Percentiles rank a stretch among this genome's conserved stretches.
Conservation (phyloP, 2,888 invertebrate genomes). For the Chrysolina americana region DNA sequence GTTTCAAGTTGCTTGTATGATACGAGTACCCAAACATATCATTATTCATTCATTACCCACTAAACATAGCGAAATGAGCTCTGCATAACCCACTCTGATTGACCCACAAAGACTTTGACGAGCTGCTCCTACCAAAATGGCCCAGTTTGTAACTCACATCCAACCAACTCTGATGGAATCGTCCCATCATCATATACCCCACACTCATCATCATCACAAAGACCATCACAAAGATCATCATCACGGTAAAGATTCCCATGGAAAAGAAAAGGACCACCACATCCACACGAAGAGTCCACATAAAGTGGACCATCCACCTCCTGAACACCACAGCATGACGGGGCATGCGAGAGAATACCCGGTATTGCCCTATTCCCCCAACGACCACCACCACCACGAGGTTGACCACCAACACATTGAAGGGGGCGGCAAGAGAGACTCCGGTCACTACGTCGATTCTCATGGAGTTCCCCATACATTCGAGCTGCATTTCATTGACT, state of each 20-base stretch:
- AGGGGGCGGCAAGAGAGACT: constrained; percentile 55
- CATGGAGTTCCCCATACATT: constrained; percentile 66
- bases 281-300: constrained; percentile 40
- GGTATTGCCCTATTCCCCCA: constrained; percentile 59
- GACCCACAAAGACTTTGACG: constrained; percentile 24
- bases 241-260: constrained; percentile 57
- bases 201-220: constrained; percentile 70
- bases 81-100: constrained; percentile 6
- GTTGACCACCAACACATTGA: constrained; percentile 22
- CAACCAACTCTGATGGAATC: constrained; percentile 75
- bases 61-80: constrained; percentile 15
- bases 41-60: not conserved
- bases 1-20: not conserved
- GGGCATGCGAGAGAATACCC: constrained; percentile 62
- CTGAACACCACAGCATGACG: constrained; percentile 26
- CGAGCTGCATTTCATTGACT: constrained; percentile 67
- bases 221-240: constrained; percentile 67
- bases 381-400: constrained; percentile 38
- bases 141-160: constrained; percentile 75
- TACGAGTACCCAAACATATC: too few relatives aligned
- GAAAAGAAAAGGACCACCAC: constrained; percentile 50
- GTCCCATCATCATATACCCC: constrained; percentile 73
- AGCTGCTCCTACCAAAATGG: constrained; percentile 65
- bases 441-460: constrained; percentile 65
- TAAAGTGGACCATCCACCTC: constrained; percentile 33